Conservation (phyloP, 2,797 vertebrate species). For the Poecile montanus region DNA sequence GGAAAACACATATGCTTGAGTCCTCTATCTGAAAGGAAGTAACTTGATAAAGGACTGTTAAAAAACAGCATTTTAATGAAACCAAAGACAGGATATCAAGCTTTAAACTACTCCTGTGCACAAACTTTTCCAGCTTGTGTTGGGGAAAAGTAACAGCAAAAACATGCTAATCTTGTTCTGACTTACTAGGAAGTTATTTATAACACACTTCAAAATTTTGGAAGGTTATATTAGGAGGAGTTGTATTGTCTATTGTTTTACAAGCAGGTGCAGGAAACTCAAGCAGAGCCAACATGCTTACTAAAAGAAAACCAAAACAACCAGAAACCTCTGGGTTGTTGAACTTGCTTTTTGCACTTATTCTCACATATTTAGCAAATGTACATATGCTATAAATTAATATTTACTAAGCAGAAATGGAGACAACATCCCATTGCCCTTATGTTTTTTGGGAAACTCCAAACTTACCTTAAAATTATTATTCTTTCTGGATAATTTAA, state of each 20-base stretch:
- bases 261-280: constrained; percentile 71
- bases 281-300: constrained; percentile 42
- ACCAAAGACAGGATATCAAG: not conserved
- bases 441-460: not conserved
- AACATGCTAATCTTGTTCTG: constrained; percentile 38
- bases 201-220: constrained; percentile 55
- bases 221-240: constrained; percentile 36
- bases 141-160: constrained; percentile 30
- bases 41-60: not conserved
- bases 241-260: constrained; percentile 72
- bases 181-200: constrained; percentile 60
- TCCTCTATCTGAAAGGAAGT: not conserved
- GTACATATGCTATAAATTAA: not conserved
- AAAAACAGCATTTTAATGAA: not conserved
- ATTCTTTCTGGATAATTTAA: not conserved
- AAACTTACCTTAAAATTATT: not conserved
- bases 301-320: not conserved
- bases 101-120: not conserved
- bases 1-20: not conserved
- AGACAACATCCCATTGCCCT: not conserved
- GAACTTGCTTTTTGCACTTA: not conserved
- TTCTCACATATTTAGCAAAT: not conserved
- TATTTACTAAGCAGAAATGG: not conserved
- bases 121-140: not conserved
- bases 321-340: not conserved